Conservation (phyloP, 2,888 invertebrate genomes). For the Marronus borbonicus region DNA sequence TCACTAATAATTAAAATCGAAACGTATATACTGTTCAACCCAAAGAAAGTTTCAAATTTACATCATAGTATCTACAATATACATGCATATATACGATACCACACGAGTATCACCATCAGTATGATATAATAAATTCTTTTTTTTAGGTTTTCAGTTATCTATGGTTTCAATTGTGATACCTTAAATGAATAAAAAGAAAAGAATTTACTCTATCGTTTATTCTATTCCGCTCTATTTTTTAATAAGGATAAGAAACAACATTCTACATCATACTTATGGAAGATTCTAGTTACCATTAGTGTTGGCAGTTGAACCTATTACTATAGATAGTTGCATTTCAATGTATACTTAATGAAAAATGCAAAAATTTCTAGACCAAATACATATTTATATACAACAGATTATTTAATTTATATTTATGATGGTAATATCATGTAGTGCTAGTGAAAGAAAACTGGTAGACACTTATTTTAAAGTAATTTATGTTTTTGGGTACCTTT, state of each 20-base stretch:
- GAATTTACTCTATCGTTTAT: too few species aligned
- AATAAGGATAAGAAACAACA: background rate
- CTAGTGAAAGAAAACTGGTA: slow-evolving; percentile 29
- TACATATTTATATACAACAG: slow-evolving; percentile 39
- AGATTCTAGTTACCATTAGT: slow-evolving; percentile 51
- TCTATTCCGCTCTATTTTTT: background rate
- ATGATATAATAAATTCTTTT: background rate
- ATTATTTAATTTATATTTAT: slow-evolving; percentile 45
- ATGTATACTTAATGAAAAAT: slow-evolving; percentile 37
- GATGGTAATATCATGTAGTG: slow-evolving; percentile 23
- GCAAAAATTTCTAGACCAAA: slow-evolving; percentile 44
- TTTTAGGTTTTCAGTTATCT: background rate
- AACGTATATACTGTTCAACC: slow-evolving; percentile 21
- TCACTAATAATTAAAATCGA: slow-evolving; percentile 18
- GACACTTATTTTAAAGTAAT: background rate
- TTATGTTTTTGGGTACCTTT: too few species aligned
- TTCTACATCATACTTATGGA: slow-evolving; percentile 25
- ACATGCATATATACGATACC: slow-evolving; percentile 5
- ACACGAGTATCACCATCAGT: slow-evolving; percentile 21
- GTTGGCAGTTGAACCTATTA: slow-evolving; percentile 48
- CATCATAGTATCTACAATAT: slow-evolving; percentile 15
- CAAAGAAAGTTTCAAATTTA: slow-evolving; percentile 16
- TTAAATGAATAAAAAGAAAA: background rate
- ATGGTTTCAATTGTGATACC: slow-evolving; percentile 19
- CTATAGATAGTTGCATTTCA: slow-evolving; percentile 45